Conservation (phyloP, 2,888 invertebrate species). For the Eupithecia centaureata region DNA sequence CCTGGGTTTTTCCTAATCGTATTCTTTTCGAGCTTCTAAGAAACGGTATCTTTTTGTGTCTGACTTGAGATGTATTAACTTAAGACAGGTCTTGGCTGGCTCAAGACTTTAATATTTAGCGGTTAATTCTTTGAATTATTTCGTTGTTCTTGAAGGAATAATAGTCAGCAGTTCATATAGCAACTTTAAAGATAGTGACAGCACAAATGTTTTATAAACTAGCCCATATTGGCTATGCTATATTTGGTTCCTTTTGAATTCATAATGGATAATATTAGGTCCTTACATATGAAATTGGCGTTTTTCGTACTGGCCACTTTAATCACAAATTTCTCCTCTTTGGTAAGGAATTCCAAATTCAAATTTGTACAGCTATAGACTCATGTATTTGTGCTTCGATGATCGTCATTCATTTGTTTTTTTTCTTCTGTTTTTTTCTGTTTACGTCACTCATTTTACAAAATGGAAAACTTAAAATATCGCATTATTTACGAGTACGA, state of each 20-base stretch:
- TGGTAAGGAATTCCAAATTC: too few relatives aligned
- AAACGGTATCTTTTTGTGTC: constrained; percentile 32
- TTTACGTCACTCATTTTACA: too few relatives aligned
- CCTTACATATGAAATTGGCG: too few relatives aligned
- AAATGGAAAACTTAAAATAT: too few relatives aligned
- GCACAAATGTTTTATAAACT: background rate
- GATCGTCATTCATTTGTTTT: too few relatives aligned
- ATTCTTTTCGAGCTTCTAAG: constrained; percentile 22
- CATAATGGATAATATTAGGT: constrained; percentile 20
- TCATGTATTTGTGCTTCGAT: too few relatives aligned
- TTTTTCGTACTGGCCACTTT: too few relatives aligned
- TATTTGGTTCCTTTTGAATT: constrained; percentile 23
- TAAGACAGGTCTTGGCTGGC: constrained; percentile 14
- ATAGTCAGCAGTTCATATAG: background rate
- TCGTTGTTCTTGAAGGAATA: background rate
- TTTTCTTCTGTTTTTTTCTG: too few relatives aligned
- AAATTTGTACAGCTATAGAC: too few relatives aligned
- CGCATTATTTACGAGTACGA: too few relatives aligned
- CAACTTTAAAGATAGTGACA: background rate
- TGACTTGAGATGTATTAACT: constrained; percentile 17
- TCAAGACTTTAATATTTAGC: constrained; percentile 10
- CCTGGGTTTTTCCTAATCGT: constrained; percentile 29
- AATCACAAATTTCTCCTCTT: too few relatives aligned
- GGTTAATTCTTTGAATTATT: background rate
- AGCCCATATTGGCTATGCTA: background rate